These are phyloP conservation scores for Xestia rhomboidea DNA, from an alignment of 2,888 invertebrate species.

Conservation along the genomic window DNA sequence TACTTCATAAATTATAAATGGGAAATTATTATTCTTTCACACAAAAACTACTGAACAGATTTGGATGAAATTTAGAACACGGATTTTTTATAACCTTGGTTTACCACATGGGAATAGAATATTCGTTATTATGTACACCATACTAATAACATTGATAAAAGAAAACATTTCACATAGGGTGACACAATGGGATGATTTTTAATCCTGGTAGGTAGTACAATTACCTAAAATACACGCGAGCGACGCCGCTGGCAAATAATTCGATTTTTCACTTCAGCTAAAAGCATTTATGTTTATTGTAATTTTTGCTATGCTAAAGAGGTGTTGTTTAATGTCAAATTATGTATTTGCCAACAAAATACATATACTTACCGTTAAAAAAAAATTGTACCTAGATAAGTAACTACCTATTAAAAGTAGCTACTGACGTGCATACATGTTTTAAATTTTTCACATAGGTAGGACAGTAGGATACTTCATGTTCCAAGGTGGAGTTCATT, in stretches of 20 bases:
- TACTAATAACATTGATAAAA: neutral
- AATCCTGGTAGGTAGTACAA: neutral
- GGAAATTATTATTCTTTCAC: neutral
- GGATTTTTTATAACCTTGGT: neutral
- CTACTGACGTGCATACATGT: neutral
- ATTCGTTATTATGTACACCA: neutral
- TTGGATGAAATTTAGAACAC: neutral
- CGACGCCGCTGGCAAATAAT: neutral
- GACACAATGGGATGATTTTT: neutral
- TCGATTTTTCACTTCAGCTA: neutral
- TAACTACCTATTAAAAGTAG: neutral
- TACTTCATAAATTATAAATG: neutral
- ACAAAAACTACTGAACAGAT: neutral
- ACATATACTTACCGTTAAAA: neutral
- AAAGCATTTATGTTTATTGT: neutral
- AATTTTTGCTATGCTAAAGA: neutral
- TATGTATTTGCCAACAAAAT: neutral
- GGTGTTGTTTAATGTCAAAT: neutral
- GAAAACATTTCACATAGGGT: too few species aligned
- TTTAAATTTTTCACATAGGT: neutral
- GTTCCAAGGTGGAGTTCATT: conserved; percentile 21
- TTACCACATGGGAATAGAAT: neutral
- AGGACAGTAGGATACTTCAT: neutral
- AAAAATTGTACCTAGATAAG: too few species aligned
- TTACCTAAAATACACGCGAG: neutral